A percentile compares a stretch with the other conserved stretches of the same genome.
These are phyloP conservation scores for Gadopsis marmoratus DNA, from an alignment of 2,797 vertebrate genomes.

Conservation along the genomic window DNA sequence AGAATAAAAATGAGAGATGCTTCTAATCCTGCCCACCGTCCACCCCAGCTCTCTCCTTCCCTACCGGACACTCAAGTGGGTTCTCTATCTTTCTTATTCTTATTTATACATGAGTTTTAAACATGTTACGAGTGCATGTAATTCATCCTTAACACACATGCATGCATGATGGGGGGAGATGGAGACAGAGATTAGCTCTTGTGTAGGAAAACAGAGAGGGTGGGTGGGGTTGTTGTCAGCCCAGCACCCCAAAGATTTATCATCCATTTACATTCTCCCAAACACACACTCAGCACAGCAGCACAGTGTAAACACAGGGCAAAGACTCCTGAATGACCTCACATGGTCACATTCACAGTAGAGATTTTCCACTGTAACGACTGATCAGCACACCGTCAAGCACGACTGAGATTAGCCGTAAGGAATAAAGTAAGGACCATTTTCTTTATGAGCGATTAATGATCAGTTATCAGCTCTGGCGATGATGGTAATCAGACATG, in stretches of 20 bases:
- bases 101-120: background rate
- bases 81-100: background rate
- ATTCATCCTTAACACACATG: background rate
- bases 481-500: constrained; percentile 37
- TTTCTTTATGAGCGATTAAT: background rate
- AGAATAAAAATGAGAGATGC: constrained; percentile 36
- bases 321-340: constrained; percentile 61
- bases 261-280: constrained; percentile 78
- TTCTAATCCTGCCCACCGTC: constrained; percentile 6
- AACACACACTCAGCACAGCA: constrained; percentile 68
- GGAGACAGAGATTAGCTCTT: constrained; percentile 28
- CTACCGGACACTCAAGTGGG: background rate
- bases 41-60: background rate
- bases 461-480: constrained; percentile 25
- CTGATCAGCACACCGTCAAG: constrained; percentile 4
- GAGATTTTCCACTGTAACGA: constrained; percentile 53
- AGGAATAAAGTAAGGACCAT: background rate
- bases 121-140: background rate
- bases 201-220: constrained; percentile 45
- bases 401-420: background rate
- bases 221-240: constrained; percentile 35
- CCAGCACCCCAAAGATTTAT: constrained; percentile 70
- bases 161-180: constrained; percentile 34
- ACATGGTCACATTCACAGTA: constrained; percentile 54
- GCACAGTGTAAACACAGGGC: constrained; percentile 70